Percentiles rank a stretch among this genome's conserved stretches.
Conservation (phyloP, 2,797 vertebrate genomes). For the Crocodylus rhombifer region DNA sequence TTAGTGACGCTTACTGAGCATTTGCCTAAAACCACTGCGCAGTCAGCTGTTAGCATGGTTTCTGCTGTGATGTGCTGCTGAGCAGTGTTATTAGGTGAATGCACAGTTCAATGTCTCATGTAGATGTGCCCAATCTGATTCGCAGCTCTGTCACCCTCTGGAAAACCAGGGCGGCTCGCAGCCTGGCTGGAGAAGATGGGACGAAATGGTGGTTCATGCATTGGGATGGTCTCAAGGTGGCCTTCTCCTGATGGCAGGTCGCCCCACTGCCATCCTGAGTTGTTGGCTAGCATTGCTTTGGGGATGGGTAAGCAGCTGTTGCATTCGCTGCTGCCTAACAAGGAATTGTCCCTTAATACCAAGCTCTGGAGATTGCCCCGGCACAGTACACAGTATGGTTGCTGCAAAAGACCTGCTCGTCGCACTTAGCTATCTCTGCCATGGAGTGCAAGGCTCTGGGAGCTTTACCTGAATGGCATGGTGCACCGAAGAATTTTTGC, state of each 20-base stretch:
- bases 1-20: no score
- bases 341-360: neutral
- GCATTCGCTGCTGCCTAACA: neutral
- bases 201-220: neutral
- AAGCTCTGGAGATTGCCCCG: neutral
- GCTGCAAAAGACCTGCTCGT: neutral
- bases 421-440: neutral
- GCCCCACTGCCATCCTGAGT: neutral
- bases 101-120: no score
- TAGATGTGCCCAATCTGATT: no score
- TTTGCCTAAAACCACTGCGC: no score
- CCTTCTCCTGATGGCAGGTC: no score
- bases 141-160: no score
- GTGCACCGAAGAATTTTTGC: slow-evolving; percentile 10
- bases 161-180: neutral
- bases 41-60: no score
- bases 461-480: neutral
- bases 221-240: neutral
- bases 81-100: no score
- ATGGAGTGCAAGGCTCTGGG: neutral
- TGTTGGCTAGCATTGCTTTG: neutral
- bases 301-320: neutral
- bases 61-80: no score
- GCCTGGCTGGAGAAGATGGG: neutral
- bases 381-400: neutral